Conservation (phyloP, 2,113 vertebrate genomes). For the Lucifuga dentata region DNA sequence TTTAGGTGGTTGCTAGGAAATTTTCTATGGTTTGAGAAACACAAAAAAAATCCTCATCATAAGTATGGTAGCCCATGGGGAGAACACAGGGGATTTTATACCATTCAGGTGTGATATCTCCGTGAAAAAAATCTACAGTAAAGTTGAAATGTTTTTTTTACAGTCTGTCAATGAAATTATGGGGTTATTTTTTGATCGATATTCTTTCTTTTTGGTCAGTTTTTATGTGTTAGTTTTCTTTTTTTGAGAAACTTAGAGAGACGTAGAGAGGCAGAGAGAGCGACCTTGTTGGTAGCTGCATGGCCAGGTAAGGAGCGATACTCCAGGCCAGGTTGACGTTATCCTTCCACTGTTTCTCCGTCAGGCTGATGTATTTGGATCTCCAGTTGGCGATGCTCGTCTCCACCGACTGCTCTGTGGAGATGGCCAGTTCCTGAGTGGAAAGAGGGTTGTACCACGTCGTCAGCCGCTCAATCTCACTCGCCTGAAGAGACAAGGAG, state of each 20-base stretch:
- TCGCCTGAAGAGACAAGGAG: constrained; percentile 83
- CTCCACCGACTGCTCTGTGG: constrained; percentile 92
- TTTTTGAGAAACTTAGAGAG: not conserved
- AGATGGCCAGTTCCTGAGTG: constrained; percentile 91
- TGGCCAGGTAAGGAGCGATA: constrained; percentile 94
- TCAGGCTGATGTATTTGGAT: constrained; percentile 96
- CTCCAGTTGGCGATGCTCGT: constrained; percentile 97
- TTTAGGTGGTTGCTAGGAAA: too few species aligned
- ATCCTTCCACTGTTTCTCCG: constrained; percentile 99
- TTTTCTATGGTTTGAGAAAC: too few species aligned
- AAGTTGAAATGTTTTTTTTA: too few species aligned
- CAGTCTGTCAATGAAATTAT: too few species aligned
- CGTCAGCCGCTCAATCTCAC: constrained; percentile 94
- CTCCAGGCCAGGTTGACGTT: constrained; percentile 97
- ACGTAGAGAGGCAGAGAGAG: not conserved
- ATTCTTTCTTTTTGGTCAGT: too few species aligned
- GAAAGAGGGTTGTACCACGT: constrained; percentile 99
- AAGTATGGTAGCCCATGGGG: too few species aligned
- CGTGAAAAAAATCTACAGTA: too few species aligned
- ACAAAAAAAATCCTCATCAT: too few species aligned
- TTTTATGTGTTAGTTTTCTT: too few species aligned
- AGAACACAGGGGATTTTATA: too few species aligned
- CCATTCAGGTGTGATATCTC: too few species aligned
- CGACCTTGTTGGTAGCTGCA: constrained; percentile 87
- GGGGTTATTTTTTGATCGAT: too few species aligned